Conservation (phyloP, 2,888 invertebrate species). For the Aelia acuminata region DNA sequence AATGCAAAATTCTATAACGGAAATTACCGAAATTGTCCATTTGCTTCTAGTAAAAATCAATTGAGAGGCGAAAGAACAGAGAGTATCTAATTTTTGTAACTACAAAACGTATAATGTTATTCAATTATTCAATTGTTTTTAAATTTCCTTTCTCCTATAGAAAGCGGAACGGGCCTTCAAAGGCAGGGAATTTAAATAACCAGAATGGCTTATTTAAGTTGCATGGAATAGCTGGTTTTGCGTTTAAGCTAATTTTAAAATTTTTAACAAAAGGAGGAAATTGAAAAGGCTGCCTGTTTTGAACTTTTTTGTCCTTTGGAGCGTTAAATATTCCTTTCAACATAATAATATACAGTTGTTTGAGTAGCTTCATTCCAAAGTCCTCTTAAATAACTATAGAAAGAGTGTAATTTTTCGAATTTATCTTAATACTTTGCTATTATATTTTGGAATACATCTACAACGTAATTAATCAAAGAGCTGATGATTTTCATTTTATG, state of each 20-base stretch:
- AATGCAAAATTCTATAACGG: background rate
- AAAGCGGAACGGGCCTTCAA: background rate
- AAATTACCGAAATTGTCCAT: background rate
- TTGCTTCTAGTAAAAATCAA: background rate
- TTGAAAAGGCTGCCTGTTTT: background rate
- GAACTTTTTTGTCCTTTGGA: background rate
- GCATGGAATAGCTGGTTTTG: background rate
- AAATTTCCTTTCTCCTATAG: slow-evolving; percentile 3
- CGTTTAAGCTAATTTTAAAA: background rate
- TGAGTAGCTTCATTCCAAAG: too few relatives aligned
- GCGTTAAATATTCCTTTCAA: background rate
- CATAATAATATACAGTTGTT: too few relatives aligned
- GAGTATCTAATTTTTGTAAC: background rate
- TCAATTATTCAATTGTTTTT: slow-evolving; percentile 36
- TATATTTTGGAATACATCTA: too few relatives aligned
- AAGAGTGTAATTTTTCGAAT: too few relatives aligned
- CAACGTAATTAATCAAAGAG: too few relatives aligned
- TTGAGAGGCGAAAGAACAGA: background rate
- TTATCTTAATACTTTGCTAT: too few relatives aligned
- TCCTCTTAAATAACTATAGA: too few relatives aligned
- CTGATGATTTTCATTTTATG: too few relatives aligned
- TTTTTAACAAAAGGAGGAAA: background rate
- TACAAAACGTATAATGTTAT: slow-evolving; percentile 31
- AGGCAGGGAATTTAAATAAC: background rate
- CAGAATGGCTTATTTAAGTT: background rate